These are phyloP conservation scores for Eretmocerus hayati DNA, from an alignment of 2,888 invertebrate species.

Conservation along the genomic window DNA sequence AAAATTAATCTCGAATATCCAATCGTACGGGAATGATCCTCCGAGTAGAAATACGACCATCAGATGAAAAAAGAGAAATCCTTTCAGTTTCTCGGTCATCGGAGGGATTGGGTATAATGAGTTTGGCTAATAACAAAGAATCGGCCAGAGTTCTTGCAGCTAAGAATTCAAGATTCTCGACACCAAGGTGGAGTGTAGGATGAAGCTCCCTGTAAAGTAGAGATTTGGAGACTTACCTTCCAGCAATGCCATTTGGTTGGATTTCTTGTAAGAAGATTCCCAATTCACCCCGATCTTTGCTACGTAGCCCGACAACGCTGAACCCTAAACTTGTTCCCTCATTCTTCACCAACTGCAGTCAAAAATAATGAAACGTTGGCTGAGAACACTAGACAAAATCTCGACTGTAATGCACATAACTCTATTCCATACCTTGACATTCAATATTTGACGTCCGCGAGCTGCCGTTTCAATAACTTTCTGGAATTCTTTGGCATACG, in stretches of 20 bases:
- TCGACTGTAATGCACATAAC: neutral
- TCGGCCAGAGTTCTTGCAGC: no score
- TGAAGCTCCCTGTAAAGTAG: no score
- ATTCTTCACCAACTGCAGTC: constrained; percentile 53
- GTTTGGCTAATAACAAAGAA: no score
- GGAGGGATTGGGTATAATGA: no score
- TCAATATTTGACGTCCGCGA: constrained; percentile 54
- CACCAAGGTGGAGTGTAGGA: no score
- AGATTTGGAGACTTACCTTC: no score
- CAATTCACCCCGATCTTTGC: constrained; percentile 57
- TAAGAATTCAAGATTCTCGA: no score
- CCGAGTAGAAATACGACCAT: no score
- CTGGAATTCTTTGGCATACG: constrained; percentile 53
- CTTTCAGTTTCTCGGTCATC: no score
- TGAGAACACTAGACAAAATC: neutral
- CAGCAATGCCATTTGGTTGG: constrained; percentile 58
- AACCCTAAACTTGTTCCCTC: constrained; percentile 65
- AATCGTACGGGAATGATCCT: no score
- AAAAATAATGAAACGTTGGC: neutral
- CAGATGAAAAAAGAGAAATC: no score
- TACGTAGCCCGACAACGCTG: constrained; percentile 58
- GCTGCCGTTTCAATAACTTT: constrained; percentile 53
- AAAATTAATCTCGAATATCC: no score
- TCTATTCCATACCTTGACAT: constrained; percentile 47
- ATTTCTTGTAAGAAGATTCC: constrained; percentile 64